Evolutionary conservation across 1,140 invertebrate genomes (phyloP).

Genomic region (Drosophila takahashii): DNA sequence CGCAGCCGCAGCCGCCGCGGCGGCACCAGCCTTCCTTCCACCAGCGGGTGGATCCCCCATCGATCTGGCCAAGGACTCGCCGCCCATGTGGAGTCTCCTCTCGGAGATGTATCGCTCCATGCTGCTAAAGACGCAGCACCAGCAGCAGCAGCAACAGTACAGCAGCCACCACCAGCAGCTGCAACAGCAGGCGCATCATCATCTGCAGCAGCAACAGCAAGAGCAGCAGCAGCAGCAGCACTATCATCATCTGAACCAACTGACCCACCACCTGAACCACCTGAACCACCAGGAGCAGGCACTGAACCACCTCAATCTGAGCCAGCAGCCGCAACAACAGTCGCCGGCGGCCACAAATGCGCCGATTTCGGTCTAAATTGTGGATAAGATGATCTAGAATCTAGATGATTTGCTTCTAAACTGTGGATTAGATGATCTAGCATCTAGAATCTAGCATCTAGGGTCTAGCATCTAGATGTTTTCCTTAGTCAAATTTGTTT

Average conservation of each 20-base stretch:
- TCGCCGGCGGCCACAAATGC: constrained; percentile 62
- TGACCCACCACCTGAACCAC: constrained; percentile 8
- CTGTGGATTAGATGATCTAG: too few relatives aligned
- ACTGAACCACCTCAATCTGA: constrained; percentile 1
- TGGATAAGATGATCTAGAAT: too few relatives aligned
- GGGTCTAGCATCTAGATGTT: neutral
- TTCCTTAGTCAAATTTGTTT: constrained; percentile 48
- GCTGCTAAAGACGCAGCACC: constrained; percentile 65
- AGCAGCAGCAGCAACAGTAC: constrained; percentile 28
- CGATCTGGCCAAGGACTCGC: constrained; percentile 37
- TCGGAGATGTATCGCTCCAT: constrained; percentile 82
- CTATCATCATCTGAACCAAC: constrained; percentile 23
- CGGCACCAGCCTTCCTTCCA: constrained; percentile 30
- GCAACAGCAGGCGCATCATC: constrained; percentile 9
- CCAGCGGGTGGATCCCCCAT: neutral
- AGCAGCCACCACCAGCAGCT: constrained; percentile 16
- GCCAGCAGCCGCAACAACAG: constrained; percentile 37
- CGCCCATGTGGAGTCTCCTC: constrained; percentile 79
- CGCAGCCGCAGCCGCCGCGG: constrained; percentile 75
- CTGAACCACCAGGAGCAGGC: neutral
- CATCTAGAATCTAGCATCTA: too few relatives aligned
- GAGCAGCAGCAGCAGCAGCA: constrained; percentile 30
- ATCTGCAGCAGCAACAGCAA: constrained; percentile 24
- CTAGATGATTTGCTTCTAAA: constrained; percentile 65
- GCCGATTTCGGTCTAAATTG: constrained; percentile 71